These are phyloP conservation scores for Hydra vulgaris DNA, from an alignment of 30 jellyfish, hydroid and myxozoan genomes.

Conservation along the genomic window DNA sequence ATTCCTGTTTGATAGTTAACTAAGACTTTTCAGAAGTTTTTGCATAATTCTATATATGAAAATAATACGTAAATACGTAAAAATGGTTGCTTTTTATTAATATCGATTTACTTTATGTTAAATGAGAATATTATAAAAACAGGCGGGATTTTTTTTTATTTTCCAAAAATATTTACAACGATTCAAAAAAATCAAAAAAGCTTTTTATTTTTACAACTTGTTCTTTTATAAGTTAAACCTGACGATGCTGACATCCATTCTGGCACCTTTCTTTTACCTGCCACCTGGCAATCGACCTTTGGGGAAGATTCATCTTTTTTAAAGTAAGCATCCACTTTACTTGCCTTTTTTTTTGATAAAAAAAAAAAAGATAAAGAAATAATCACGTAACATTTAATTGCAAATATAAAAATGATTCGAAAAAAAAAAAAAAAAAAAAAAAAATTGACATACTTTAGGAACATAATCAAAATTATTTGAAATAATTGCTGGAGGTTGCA, in stretches of 20 bases:
- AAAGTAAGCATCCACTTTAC: background rate
- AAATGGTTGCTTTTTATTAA: too few relatives aligned
- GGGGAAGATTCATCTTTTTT: constrained; percentile 3
- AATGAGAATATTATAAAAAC: background rate
- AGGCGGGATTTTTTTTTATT: background rate
- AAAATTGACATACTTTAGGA: background rate
- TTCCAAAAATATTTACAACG: background rate
- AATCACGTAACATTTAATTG: too few relatives aligned
- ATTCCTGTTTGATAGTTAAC: too few relatives aligned
- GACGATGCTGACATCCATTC: constrained; percentile 59
- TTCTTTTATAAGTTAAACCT: constrained; percentile 35
- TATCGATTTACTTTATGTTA: too few relatives aligned
- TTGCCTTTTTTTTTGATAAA: background rate
- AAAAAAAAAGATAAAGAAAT: background rate
- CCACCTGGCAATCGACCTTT: background rate
- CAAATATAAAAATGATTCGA: too few relatives aligned
- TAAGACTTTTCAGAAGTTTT: too few relatives aligned
- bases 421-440: background rate
- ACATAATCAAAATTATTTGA: background rate
- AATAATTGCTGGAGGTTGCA: constrained; percentile 3
- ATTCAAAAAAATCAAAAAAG: background rate
- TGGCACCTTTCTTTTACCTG: constrained; percentile 60
- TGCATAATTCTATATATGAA: too few relatives aligned
- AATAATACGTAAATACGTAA: too few relatives aligned
- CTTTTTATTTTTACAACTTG: constrained; percentile 37